These are phyloP conservation scores for Pao palembangensis DNA, from an alignment of 2,113 vertebrate genomes.

Conservation along the genomic window DNA sequence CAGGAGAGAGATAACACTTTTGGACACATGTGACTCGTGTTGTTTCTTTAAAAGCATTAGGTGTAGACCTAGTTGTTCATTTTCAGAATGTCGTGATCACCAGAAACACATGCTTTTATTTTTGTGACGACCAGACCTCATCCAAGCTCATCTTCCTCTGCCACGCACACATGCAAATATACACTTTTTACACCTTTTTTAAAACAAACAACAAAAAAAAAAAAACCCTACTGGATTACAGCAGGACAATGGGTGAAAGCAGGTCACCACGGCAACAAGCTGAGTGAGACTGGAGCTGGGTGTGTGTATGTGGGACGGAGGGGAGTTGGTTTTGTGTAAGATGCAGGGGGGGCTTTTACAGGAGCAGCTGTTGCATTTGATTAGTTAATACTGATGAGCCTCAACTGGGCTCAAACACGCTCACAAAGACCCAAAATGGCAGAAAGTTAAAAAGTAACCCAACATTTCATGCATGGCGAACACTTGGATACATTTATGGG, in stretches of 20 bases:
- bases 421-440: constrained; percentile 17
- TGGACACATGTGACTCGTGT: constrained; percentile 35
- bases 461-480: constrained; percentile 18
- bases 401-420: constrained; percentile 23
- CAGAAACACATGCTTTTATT: constrained; percentile 29
- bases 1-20: constrained; percentile 16
- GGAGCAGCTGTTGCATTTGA: constrained; percentile 74
- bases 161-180: constrained; percentile 51
- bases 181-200: constrained; percentile 18
- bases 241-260: constrained; percentile 65
- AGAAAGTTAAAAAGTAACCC: constrained; percentile 30
- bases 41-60: constrained; percentile 62
- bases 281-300: constrained; percentile 50
- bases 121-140: constrained; percentile 34
- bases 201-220: constrained; percentile 28
- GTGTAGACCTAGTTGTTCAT: constrained; percentile 47
- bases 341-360: constrained; percentile 19
- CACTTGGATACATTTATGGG: constrained; percentile 20
- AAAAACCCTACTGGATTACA: constrained; percentile 57
- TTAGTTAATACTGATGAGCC: constrained; percentile 57
- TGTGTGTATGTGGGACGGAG: constrained; percentile 50
- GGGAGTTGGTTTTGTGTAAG: constrained; percentile 25
- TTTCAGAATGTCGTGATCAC: constrained; percentile 44
- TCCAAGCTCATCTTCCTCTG: too few species aligned
- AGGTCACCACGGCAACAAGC: constrained; percentile 74